These are phyloP conservation scores for Cottoperca gobio DNA, from an alignment of 2,797 vertebrate genomes.

Conservation along the genomic window DNA sequence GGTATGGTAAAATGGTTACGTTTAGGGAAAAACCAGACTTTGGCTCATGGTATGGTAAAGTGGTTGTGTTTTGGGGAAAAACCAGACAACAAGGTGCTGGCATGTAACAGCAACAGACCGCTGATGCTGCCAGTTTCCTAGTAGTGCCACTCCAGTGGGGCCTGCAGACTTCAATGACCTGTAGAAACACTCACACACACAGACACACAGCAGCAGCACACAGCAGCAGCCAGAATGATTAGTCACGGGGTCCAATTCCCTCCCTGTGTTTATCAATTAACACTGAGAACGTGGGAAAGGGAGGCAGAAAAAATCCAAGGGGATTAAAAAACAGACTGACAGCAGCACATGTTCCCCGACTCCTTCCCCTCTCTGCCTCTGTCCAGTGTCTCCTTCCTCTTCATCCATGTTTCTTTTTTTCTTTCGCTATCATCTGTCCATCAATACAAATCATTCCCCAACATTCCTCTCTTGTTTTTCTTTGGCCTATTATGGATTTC, in stretches of 20 bases:
- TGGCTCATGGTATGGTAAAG: constrained; percentile 32
- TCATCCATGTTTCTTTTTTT: constrained; percentile 31
- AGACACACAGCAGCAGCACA: constrained; percentile 31
- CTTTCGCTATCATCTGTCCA: constrained; percentile 39
- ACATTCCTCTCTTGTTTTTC: constrained; percentile 14
- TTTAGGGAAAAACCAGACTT: constrained; percentile 24
- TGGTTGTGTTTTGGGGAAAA: constrained; percentile 33
- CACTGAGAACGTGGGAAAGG: constrained; percentile 86
- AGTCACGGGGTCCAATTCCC: constrained; percentile 80
- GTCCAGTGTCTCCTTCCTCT: constrained; percentile 46
- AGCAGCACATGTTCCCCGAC: constrained; percentile 80
- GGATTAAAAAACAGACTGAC: constrained; percentile 86
- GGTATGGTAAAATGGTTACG: constrained; percentile 23
- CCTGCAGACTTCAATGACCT: constrained; percentile 56
- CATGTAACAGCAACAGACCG: constrained; percentile 51
- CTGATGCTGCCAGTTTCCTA: constrained; percentile 54
- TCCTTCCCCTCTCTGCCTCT: constrained; percentile 50
- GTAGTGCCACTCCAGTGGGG: constrained; percentile 46
- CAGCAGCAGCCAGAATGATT: constrained; percentile 77
- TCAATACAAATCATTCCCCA: constrained; percentile 23
- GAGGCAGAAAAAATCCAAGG: constrained; percentile 79
- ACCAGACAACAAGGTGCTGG: constrained; percentile 57
- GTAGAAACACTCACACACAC: constrained; percentile 37
- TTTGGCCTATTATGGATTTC: constrained; percentile 21
- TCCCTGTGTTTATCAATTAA: constrained; percentile 88